Evolutionary conservation across 2,888 invertebrate genomes (phyloP).

Genomic region (Rhingia rostrata): DNA sequence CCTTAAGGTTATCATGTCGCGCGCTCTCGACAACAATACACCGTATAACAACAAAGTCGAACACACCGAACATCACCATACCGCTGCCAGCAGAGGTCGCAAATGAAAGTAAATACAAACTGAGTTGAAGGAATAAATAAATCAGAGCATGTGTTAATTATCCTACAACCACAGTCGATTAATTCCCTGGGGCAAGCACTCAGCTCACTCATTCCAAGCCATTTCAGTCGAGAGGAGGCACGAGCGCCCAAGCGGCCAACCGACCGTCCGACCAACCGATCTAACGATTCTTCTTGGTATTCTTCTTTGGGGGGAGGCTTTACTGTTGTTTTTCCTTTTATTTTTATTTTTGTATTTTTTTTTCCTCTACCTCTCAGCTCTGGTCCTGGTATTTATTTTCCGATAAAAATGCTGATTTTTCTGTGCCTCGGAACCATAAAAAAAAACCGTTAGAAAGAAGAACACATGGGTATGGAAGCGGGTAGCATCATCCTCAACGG

Average conservation of each 20-base stretch:
- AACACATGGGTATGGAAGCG: conserved; percentile 65
- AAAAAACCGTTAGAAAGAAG: conserved; percentile 21
- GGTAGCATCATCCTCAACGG: conserved; percentile 43
- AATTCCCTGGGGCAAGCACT: conserved; percentile 73
- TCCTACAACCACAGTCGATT: conserved; percentile 76
- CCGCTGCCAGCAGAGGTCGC: conserved; percentile 38
- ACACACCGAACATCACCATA: conserved; percentile 34
- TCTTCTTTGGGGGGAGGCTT: conserved; percentile 21
- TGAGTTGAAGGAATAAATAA: conserved; percentile 77
- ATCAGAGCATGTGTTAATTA: conserved; percentile 81
- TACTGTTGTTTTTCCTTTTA: conserved; percentile 32
- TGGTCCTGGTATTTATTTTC: conserved; percentile 59
- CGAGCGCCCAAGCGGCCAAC: conserved; percentile 57
- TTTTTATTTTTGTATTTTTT: conserved; percentile 13
- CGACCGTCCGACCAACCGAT: conserved; percentile 51
- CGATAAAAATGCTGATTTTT: conserved; percentile 74
- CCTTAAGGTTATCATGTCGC: conserved; percentile 53
- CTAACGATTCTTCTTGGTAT: conserved; percentile 48
- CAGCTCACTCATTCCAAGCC: conserved; percentile 52
- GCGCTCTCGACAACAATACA: conserved; percentile 5
- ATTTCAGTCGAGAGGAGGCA: conserved; percentile 11
- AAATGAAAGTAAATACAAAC: conserved; percentile 49
- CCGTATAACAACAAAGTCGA: conserved; percentile 20
- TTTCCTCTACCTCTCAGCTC: conserved; percentile 15
- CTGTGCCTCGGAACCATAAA: conserved; percentile 39